Conservation (phyloP, 2,888 invertebrate species). For the Lepidocyrtoides sp. region DNA sequence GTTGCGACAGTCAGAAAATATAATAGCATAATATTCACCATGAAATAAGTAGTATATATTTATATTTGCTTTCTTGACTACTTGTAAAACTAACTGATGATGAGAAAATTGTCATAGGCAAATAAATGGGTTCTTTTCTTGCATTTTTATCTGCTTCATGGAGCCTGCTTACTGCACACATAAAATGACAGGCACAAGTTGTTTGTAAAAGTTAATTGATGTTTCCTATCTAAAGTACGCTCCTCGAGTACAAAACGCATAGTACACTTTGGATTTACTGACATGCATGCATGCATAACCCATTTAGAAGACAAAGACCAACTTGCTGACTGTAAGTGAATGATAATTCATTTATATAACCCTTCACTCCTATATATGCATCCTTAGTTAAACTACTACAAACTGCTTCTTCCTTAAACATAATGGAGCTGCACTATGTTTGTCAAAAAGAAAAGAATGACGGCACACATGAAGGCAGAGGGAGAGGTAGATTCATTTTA, state of each 20-base stretch:
- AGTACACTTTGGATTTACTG: no score
- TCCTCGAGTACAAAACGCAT: neutral
- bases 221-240: conserved; percentile 58
- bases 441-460: conserved; percentile 36
- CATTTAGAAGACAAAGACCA: neutral
- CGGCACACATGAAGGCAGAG: conserved; percentile 20
- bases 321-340: neutral
- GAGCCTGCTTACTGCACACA: neutral
- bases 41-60: neutral
- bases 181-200: conserved; percentile 59
- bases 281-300: conserved; percentile 17
- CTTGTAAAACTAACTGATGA: conserved; percentile 23
- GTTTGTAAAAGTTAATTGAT: conserved; percentile 73
- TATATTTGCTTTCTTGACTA: neutral
- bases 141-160: neutral
- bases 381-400: neutral
- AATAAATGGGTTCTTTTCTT: conserved; percentile 31
- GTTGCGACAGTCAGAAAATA: neutral
- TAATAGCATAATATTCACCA: neutral
- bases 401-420: neutral
- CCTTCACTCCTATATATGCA: neutral
- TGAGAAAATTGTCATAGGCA: conserved; percentile 67
- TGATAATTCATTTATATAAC: conserved; percentile 60
- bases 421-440: neutral
- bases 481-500: conserved; percentile 33